phyloP scores from a whole-genome alignment of 2,797 vertebrate species.

The Phylloscopus collybita region DNA sequence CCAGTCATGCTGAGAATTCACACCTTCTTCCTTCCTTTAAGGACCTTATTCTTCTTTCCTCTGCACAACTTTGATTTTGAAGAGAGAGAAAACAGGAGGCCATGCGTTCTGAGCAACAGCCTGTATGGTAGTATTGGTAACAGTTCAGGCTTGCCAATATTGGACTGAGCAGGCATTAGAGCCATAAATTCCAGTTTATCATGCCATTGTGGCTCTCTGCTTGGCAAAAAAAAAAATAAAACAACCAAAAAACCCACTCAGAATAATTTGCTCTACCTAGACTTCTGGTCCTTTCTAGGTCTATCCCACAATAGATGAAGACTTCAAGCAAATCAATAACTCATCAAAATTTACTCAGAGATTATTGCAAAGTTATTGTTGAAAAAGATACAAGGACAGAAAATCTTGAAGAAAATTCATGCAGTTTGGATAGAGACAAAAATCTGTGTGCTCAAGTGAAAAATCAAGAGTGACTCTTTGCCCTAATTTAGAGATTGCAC shows the following conservation, averaged over 20 bases:
- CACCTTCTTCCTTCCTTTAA: slow-evolving; percentile 14
- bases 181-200: not conserved
- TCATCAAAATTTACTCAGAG: not conserved
- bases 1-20: slow-evolving; percentile 15
- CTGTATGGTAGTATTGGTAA: not conserved
- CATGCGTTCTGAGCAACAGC: not conserved
- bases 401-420: not conserved
- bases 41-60: slow-evolving; percentile 12
- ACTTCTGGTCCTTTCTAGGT: not conserved
- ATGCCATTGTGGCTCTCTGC: not conserved
- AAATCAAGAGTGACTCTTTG: not conserved
- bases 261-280: not conserved
- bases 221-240: not conserved
- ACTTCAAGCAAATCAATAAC: not conserved
- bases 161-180: not conserved
- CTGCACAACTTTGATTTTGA: not conserved
- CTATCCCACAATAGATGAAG: not conserved
- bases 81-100: not conserved
- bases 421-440: not conserved
- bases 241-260: not conserved
- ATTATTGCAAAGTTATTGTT: not conserved
- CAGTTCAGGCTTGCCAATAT: not conserved
- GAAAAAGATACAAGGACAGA: not conserved
- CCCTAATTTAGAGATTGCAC: not conserved
- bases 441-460: not conserved